Evolutionary conservation across 2,888 invertebrate species (phyloP).

Genomic region (Minunthozetes semirufus): DNA sequence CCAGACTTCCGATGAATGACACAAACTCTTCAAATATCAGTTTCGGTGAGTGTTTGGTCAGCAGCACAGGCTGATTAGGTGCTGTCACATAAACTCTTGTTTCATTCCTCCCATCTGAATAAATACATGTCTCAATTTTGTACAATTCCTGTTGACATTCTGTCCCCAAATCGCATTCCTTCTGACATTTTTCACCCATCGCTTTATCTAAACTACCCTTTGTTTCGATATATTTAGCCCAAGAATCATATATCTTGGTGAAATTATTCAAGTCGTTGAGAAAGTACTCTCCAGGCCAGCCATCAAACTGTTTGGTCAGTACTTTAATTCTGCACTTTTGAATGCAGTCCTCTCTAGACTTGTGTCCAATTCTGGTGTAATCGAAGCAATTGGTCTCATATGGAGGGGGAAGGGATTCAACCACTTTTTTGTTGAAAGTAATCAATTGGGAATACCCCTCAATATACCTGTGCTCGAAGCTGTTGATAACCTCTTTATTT

Average conservation of each 20-base stretch:
- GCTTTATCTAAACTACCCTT: no score
- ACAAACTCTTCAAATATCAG: not conserved
- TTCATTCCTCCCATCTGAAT: no score
- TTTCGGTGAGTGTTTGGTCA: conserved; percentile 8
- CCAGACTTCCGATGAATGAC: not conserved
- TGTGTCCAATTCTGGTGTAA: not conserved
- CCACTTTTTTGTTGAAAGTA: not conserved
- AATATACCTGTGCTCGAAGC: not conserved
- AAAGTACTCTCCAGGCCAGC: not conserved
- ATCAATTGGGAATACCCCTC: not conserved
- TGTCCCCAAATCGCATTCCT: no score
- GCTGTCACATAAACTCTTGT: no score
- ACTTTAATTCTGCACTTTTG: not conserved
- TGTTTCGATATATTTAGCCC: no score
- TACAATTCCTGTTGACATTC: no score
- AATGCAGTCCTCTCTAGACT: not conserved
- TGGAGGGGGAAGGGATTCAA: no score
- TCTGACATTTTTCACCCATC: no score
- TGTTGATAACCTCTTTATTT: no score
- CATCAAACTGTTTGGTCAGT: not conserved
- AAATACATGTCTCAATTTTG: no score
- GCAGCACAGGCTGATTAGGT: no score
- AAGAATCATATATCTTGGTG: no score
- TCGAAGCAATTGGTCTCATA: not conserved
- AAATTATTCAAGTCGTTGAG: not conserved